A percentile compares a stretch with the other conserved stretches of the same genome.
Conservation (phyloP, 2,113 vertebrate species). For the Prunella fulvescens region DNA sequence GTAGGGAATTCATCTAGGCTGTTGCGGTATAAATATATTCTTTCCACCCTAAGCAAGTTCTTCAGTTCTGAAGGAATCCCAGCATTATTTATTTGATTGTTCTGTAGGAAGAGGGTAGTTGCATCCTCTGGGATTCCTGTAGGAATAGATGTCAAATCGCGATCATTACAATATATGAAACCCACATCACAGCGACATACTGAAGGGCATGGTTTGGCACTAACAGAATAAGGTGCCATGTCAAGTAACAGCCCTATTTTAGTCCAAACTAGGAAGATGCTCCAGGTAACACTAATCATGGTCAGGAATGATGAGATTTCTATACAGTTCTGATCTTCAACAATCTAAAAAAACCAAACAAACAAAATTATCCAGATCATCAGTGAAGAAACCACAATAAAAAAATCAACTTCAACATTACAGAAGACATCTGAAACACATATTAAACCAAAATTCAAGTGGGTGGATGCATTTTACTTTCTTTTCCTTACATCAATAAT, state of each 20-base stretch:
- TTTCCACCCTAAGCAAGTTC: constrained; percentile 89
- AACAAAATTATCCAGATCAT: constrained; percentile 60
- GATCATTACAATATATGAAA: constrained; percentile 99
- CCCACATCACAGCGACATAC: constrained; percentile 93
- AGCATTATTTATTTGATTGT: constrained; percentile 98
- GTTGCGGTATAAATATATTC: constrained; percentile 98
- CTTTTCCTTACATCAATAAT: not conserved
- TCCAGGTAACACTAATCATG: constrained; percentile 91
- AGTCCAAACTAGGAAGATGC: constrained; percentile 88
- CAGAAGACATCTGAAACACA: constrained; percentile 5
- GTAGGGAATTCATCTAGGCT: constrained; percentile 98
- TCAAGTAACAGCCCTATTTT: constrained; percentile 90
- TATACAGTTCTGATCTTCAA: constrained; percentile 73
- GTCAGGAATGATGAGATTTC: constrained; percentile 81
- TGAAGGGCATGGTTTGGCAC: constrained; percentile 89
- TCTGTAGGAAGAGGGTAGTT: constrained; percentile 98
- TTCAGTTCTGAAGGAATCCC: constrained; percentile 93
- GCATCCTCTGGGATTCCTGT: constrained; percentile 91
- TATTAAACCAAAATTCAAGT: not conserved
- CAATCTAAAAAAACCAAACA: constrained; percentile 78
- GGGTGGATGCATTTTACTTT: not conserved
- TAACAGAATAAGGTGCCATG: constrained; percentile 82
- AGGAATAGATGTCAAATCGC: constrained; percentile 95
- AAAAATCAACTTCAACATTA: constrained; percentile 35
- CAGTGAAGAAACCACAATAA: constrained; percentile 19